Conservation (phyloP, 1,140 invertebrate species). For the Ridgeia piscesae region DNA sequence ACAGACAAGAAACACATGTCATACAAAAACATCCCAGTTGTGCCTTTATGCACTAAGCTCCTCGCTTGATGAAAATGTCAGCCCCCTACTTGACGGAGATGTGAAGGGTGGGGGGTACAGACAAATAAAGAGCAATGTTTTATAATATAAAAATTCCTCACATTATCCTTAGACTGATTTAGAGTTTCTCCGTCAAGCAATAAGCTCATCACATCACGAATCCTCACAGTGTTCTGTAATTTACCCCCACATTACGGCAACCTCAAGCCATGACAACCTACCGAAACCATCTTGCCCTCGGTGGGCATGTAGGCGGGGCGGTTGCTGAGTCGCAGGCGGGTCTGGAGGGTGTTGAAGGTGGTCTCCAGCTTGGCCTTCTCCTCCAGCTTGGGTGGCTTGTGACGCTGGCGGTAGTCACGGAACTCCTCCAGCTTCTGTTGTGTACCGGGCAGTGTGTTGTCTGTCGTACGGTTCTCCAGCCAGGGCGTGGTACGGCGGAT, state of each 20-base stretch:
- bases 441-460: constrained; percentile 94
- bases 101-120: too few species aligned
- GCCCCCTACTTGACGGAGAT: too few species aligned
- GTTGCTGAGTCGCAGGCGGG: constrained; percentile 83
- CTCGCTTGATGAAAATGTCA: too few species aligned
- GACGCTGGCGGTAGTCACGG: constrained; percentile 94
- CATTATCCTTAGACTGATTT: too few species aligned
- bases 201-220: not conserved
- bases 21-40: too few species aligned
- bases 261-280: constrained; percentile 34
- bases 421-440: constrained; percentile 98
- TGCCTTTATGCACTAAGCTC: too few species aligned
- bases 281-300: constrained; percentile 95
- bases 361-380: constrained; percentile 70
- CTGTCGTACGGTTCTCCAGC: constrained; percentile 94
- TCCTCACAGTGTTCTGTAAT: not conserved
- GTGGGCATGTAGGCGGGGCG: constrained; percentile 95
- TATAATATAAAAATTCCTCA: too few species aligned
- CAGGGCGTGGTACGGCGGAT: constrained; percentile 72
- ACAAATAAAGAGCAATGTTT: too few species aligned
- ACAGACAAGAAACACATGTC: constrained; percentile 47
- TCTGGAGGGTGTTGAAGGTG: constrained; percentile 62
- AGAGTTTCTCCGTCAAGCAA: not conserved
- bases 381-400: constrained; percentile 98
- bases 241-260: not conserved